A percentile compares a stretch with the other conserved stretches of the same genome.
Evolutionary conservation across 1,140 invertebrate genomes (phyloP).

Genomic region (Diorhabda sublineata): DNA sequence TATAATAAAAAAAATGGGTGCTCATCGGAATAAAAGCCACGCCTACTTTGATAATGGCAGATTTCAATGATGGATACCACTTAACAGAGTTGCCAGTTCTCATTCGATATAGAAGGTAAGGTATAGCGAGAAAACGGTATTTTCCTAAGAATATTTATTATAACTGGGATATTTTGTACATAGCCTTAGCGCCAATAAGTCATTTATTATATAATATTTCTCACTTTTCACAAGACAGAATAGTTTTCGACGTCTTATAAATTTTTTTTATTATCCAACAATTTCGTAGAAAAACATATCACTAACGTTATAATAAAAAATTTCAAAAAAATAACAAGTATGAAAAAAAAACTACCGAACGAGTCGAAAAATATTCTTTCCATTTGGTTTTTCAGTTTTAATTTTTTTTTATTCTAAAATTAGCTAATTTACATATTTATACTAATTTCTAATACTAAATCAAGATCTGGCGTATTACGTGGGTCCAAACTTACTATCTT

Average conservation of each 20-base stretch:
- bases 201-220: not conserved
- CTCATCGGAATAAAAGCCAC: too few relatives aligned
- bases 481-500: not conserved
- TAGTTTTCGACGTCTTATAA: not conserved
- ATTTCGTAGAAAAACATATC: not conserved
- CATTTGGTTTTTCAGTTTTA: not conserved
- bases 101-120: not conserved
- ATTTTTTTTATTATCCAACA: not conserved
- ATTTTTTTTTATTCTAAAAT: not conserved
- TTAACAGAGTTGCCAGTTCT: too few relatives aligned
- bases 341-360: not conserved
- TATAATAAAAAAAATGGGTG: too few relatives aligned
- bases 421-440: not conserved
- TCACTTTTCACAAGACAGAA: not conserved
- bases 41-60: too few relatives aligned
- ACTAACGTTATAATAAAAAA: not conserved
- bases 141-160: conserved; percentile 1
- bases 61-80: too few relatives aligned
- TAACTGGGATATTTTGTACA: conserved; percentile 1
- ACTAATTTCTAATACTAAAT: not conserved
- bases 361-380: not conserved
- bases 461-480: not conserved
- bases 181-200: not conserved
- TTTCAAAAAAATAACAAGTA: not conserved
- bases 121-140: not conserved